These are phyloP conservation scores for Parnassius glacialis DNA, from an alignment of 2,888 invertebrate species.

Conservation along the genomic window DNA sequence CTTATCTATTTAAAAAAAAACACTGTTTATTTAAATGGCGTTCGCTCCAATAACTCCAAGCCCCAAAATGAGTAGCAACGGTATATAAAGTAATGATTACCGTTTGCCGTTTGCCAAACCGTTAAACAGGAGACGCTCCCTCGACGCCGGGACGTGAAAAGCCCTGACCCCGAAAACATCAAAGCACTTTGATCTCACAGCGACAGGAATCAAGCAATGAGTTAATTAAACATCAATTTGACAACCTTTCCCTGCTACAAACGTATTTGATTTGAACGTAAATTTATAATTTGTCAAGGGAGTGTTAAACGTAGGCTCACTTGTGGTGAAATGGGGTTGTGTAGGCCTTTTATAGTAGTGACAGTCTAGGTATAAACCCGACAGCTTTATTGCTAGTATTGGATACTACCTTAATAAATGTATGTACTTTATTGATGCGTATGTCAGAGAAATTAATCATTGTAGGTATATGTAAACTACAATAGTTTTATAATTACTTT, in stretches of 20 bases:
- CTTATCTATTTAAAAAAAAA: too few species aligned
- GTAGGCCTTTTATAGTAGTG: neutral
- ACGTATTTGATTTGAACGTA: slow-evolving; percentile 27
- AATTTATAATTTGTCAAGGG: slow-evolving; percentile 24
- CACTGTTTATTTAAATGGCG: too few species aligned
- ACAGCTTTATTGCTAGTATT: too few species aligned
- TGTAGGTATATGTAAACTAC: too few species aligned
- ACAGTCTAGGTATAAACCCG: too few species aligned
- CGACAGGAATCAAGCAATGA: slow-evolving; percentile 56
- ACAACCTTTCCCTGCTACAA: slow-evolving; percentile 34
- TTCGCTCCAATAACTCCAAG: slow-evolving; percentile 10
- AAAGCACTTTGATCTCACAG: slow-evolving; percentile 54
- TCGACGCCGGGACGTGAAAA: slow-evolving; percentile 37
- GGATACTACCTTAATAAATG: too few species aligned
- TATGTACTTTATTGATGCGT: too few species aligned
- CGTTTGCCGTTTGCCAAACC: slow-evolving; percentile 29
- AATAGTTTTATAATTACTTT: too few species aligned
- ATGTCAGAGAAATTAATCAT: too few species aligned
- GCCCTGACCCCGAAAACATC: slow-evolving; percentile 45
- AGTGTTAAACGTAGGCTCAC: slow-evolving; percentile 20
- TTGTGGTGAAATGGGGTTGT: slow-evolving; percentile 10
- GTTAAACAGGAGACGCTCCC: slow-evolving; percentile 28
- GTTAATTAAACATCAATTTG: slow-evolving; percentile 67
- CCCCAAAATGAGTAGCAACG: slow-evolving; percentile 5
- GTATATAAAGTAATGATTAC: slow-evolving; percentile 26